Evolutionary conservation across 2,888 invertebrate genomes (phyloP).

Genomic region (Sesamia inferens): DNA sequence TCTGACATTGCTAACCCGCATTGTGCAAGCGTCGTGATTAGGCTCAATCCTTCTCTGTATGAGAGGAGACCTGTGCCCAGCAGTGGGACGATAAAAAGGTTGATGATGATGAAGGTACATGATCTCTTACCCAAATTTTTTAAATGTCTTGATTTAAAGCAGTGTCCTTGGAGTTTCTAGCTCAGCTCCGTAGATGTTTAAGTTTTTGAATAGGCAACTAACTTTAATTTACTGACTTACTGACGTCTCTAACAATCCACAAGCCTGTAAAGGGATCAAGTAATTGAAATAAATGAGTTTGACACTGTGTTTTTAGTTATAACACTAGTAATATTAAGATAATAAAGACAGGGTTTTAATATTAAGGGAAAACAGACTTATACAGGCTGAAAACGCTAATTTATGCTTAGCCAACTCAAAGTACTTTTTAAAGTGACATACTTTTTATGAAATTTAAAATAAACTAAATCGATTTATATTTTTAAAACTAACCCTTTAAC

Average conservation of each 20-base stretch:
- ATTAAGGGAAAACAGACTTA: too few species aligned
- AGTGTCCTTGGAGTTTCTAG: background rate
- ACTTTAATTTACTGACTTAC: background rate
- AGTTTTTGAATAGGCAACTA: background rate
- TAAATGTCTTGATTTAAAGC: background rate
- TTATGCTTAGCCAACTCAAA: conserved; percentile 22
- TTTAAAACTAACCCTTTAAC: conserved; percentile 53
- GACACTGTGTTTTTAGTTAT: background rate
- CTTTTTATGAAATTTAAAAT: conserved; percentile 43
- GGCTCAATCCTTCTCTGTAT: too few species aligned
- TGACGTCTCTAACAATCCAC: background rate
- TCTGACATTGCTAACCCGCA: too few species aligned
- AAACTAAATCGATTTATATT: conserved; percentile 30
- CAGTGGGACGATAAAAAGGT: too few species aligned
- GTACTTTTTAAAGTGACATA: conserved; percentile 21
- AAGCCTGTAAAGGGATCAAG: background rate
- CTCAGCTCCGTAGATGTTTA: background rate
- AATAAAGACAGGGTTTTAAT: background rate
- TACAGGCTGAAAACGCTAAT: conserved; percentile 1
- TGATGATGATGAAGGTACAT: too few species aligned
- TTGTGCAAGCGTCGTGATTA: too few species aligned
- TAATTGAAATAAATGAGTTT: background rate
- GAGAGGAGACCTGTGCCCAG: too few species aligned
- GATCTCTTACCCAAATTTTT: too few species aligned
- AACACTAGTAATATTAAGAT: background rate